Base-by-base conservation (phyloP, 2,888 invertebrate genomes). In the Mimumesa dahlbomi region DNA sequence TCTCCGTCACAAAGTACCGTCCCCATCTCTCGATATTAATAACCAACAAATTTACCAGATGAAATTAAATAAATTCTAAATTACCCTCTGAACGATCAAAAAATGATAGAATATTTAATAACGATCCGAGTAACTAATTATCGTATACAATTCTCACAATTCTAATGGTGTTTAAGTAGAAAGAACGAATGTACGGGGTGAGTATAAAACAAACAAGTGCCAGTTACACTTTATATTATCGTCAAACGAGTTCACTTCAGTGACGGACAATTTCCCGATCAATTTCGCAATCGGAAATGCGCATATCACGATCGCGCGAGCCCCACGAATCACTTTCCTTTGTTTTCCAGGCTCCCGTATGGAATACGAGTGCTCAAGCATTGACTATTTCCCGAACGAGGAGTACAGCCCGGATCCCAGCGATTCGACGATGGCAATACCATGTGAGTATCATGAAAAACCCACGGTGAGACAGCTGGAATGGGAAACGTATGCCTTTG, bases 401-500 rank as follows among this genome's bases (percentile, higher is more conserved):
- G 95, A 95, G 83, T 96, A 97, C 90, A 93, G 94, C 80, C 95
- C 97, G 11, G 97, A 97, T 90, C 94, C 95, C 0, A 94, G 94
- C 84, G 97, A 97, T 89, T 97, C 96, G 6, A 96, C 97, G n/a
- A 94, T 95, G 90, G 96, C 96, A 21, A 97, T 97, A 90, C 96
- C 97, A 88, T 97, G 97, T 97, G 92, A 95, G 96, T 94, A 88
- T 21, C 50, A n/a, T 18, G 56, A 53, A 54, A 54, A 49, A 64
- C 22, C 40, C 29, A 19, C 36, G 34, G 11, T n/a, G 63, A 64
- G 69, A 58, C 69, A 59, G 59, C 48, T 53, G 53, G 65, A 66
- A 61, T 53, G 56, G 56, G 56, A 22, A 36, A 34, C 29, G 62
- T 49, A 40, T 71, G 73, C 66, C 71, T 71, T 66, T 71, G 73